These are phyloP conservation scores for Microtus pennsylvanicus DNA, from an alignment of 2,113 vertebrate genomes.

Conservation along the genomic window DNA sequence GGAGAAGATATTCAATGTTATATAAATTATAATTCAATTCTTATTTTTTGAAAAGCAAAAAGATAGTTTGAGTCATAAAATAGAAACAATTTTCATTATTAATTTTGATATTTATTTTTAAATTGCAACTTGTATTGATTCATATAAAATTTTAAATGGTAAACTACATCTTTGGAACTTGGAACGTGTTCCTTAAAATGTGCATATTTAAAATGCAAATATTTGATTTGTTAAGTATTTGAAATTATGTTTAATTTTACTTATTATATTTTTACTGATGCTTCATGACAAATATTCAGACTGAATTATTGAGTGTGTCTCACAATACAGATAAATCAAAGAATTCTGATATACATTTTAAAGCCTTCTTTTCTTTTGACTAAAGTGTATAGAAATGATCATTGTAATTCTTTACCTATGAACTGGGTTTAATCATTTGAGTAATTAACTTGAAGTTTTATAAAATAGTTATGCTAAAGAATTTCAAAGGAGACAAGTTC, in stretches of 20 bases:
- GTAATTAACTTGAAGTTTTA: neutral
- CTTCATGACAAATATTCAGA: neutral
- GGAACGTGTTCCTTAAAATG: constrained; percentile 8
- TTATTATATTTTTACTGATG: neutral
- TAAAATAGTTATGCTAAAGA: neutral
- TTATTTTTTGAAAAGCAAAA: neutral
- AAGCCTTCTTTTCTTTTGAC: neutral
- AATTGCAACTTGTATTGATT: neutral
- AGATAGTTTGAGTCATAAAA: neutral
- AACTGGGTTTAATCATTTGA: constrained; percentile 8
- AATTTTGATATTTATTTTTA: neutral
- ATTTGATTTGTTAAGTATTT: neutral
- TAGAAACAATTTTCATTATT: neutral
- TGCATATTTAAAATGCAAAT: neutral
- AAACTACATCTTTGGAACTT: neutral
- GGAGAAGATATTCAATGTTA: neutral
- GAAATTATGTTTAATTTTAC: neutral
- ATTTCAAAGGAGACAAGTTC: neutral
- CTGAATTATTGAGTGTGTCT: neutral
- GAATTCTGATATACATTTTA: neutral
- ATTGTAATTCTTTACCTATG: neutral
- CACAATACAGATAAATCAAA: neutral
- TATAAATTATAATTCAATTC: neutral
- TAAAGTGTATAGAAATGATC: neutral
- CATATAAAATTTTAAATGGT: constrained; percentile 20